Base-by-base conservation (phyloP, 64 coral and sea anemone species). In the Montipora cactus region DNA sequence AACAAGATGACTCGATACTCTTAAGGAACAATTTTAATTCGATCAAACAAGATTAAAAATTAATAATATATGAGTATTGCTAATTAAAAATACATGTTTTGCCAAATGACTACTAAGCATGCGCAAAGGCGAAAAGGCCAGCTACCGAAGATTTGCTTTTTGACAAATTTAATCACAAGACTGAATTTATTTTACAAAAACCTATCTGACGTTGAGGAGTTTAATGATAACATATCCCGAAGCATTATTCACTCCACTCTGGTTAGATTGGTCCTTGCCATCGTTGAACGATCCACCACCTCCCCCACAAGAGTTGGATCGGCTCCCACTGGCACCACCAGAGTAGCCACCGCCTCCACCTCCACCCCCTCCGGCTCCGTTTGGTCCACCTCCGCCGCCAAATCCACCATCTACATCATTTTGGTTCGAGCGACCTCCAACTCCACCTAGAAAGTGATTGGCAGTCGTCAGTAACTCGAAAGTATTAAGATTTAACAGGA, bases 281-380 rank as follows among this genome's bases (percentile, higher is more conserved):
- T 20, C 69, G 57, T 98, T 98, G 80, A 73, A 87, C 14, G 96
- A 98, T 88, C 96, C 96, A 62, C 96, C 96, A 61, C 96, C 96
- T 44, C 96, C 96, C 67, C 96, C 96, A 95, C 96, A 98, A 89
- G 96, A 98, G 28, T 92, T 98, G 16, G 96, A 98, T 15, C 96
- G 96, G 73, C 91, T 94, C 9, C 96, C 96, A 98, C 96, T 98
- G 44, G 96, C 96, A 10, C 96, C 96, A 5, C 96, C 96, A 28
- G 96, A 97, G 79, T 97, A 97, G 49, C 96, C 96, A 74, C 96
- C 96, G 0, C 96, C 96, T 46, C 96, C 96, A 8, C 96, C 96
- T 59, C 96, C 96, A 7, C 96, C 96, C 0, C 96, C 96, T 59
- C 96, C 96, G 62, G 96, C 93, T 61, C 96, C 96, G 15, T 98